Evolutionary conservation across 2,888 invertebrate species (phyloP).

Genomic region (Panzeria rudis): DNA sequence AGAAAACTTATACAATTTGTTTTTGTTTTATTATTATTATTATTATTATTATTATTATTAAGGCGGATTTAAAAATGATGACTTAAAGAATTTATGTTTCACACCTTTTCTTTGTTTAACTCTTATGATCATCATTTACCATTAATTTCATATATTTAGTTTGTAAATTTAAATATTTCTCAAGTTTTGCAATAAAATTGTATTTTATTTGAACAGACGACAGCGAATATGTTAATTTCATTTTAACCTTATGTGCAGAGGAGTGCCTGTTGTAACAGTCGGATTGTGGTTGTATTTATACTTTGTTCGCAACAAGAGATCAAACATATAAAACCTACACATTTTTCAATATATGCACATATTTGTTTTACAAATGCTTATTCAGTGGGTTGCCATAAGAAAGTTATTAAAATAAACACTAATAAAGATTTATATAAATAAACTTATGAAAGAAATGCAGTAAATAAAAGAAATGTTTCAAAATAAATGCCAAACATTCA

Average conservation of each 20-base stretch:
- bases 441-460: neutral
- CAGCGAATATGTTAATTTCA: constrained; percentile 57
- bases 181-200: constrained; percentile 38
- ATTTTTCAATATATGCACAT: neutral
- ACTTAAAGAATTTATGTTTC: constrained; percentile 36
- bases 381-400: constrained; percentile 10
- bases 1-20: neutral
- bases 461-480: neutral
- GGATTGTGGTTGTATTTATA: neutral
- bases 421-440: neutral
- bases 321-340: constrained; percentile 40
- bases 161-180: constrained; percentile 35
- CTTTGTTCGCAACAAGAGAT: constrained; percentile 7
- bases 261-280: constrained; percentile 49
- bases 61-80: constrained; percentile 23
- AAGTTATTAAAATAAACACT: constrained; percentile 6
- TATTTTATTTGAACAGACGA: neutral
- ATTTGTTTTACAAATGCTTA: neutral
- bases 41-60: no score
- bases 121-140: constrained; percentile 8
- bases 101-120: constrained; percentile 48
- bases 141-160: constrained; percentile 4
- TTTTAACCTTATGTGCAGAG: constrained; percentile 50
- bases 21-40: no score
- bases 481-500: no score